A percentile compares a stretch with the other conserved stretches of the same genome.
phyloP scores from a whole-genome alignment of 1,140 invertebrate species.

The Caenorhabditis tropicalis region DNA sequence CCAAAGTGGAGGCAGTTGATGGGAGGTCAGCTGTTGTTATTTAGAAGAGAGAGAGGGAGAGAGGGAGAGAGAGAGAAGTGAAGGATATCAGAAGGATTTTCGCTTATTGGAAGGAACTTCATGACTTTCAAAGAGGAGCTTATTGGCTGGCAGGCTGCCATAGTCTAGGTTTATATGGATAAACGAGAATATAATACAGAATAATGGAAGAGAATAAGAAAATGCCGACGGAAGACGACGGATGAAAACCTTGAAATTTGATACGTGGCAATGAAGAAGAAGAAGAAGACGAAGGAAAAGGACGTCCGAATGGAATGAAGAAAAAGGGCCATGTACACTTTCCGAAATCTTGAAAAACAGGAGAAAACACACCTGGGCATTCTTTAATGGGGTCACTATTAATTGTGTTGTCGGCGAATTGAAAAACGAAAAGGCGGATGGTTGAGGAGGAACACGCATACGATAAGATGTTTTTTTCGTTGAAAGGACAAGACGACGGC shows the following conservation, averaged over 20 bases:
- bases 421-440: neutral
- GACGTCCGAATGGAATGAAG: no score
- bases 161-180: neutral
- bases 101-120: neutral
- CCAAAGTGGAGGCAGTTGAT: neutral
- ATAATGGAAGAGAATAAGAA: neutral
- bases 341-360: neutral
- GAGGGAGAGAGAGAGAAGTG: neutral
- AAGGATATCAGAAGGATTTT: neutral
- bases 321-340: neutral
- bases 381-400: conserved; percentile 36
- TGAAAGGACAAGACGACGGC: neutral
- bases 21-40: conserved; percentile 39
- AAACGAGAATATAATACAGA: neutral
- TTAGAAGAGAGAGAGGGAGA: neutral
- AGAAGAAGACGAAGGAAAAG: neutral
- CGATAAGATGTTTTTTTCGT: conserved; percentile 3
- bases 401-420: conserved; percentile 21
- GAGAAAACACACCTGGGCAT: conserved; percentile 4
- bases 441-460: neutral
- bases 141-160: no score
- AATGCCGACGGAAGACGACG: neutral
- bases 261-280: conserved; percentile 9
- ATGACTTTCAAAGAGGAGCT: neutral
- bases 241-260: conserved; percentile 14